Evolutionary conservation across 2,113 vertebrate species (phyloP).

Genomic region (Dasypus novemcinctus): DNA sequence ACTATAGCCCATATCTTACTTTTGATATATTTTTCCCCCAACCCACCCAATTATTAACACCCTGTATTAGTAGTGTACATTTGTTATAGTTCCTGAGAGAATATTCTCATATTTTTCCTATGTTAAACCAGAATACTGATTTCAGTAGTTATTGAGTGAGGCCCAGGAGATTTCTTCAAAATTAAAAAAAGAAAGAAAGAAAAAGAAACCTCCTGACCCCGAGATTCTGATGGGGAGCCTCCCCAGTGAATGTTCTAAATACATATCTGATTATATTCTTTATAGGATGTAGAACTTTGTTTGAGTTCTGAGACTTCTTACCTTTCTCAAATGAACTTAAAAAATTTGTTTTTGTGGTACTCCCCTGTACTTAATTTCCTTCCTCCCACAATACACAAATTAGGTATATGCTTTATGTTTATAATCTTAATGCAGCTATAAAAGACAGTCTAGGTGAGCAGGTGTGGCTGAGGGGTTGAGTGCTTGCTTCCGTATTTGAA

Average conservation of each 20-base stretch:
- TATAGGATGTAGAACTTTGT: neutral
- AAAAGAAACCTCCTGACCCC: rapidly evolving
- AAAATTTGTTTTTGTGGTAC: neutral
- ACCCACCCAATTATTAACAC: too few relatives aligned
- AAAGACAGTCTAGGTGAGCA: too few relatives aligned
- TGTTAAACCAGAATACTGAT: neutral
- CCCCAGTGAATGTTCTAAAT: too few relatives aligned
- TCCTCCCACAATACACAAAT: neutral
- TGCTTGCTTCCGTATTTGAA: too few relatives aligned
- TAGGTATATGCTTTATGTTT: neutral
- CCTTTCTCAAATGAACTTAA: neutral
- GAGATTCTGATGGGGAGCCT: neutral
- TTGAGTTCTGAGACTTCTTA: neutral
- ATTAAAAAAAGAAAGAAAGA: neutral
- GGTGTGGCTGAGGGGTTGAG: too few relatives aligned
- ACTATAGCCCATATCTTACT: too few relatives aligned
- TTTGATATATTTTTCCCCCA: too few relatives aligned
- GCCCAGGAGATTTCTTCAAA: neutral
- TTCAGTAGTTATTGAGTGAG: neutral
- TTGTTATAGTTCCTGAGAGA: too few relatives aligned
- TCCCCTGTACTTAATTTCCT: slow-evolving; percentile 9
- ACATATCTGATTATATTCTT: neutral
- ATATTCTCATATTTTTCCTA: too few relatives aligned
- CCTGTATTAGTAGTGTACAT: too few relatives aligned
- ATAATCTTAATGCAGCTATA: neutral